These are phyloP conservation scores for Hemaris fuciformis DNA, from an alignment of 2,888 invertebrate genomes.

Conservation along the genomic window DNA sequence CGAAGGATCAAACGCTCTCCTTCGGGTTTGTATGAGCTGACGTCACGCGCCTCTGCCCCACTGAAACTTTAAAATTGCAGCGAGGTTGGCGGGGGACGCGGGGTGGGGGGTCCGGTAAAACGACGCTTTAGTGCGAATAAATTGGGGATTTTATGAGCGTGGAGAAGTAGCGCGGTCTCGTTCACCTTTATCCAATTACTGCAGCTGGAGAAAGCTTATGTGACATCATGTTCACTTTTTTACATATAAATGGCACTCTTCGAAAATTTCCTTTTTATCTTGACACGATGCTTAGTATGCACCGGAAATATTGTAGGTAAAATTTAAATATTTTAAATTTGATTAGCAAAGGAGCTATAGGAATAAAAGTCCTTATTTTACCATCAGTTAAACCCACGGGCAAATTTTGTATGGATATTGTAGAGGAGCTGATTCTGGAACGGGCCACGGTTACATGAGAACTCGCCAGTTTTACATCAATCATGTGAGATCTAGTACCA, in stretches of 20 bases:
- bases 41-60: not conserved
- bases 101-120: not conserved
- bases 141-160: constrained; percentile 8
- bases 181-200: constrained; percentile 7
- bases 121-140: constrained; percentile 8
- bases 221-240: not conserved
- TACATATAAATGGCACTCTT: not conserved
- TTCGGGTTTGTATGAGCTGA: not conserved
- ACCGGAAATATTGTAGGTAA: too few relatives aligned
- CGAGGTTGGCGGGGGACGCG: not conserved
- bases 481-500: too few relatives aligned
- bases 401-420: too few relatives aligned
- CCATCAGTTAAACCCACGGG: too few relatives aligned
- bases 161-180: constrained; percentile 3
- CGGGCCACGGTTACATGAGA: too few relatives aligned
- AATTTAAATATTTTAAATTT: too few relatives aligned
- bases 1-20: constrained; percentile 3
- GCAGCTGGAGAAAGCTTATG: not conserved
- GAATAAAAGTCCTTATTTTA: too few relatives aligned
- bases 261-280: not conserved
- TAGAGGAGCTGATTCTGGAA: too few relatives aligned
- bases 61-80: constrained; percentile 8
- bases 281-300: not conserved
- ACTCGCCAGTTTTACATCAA: too few relatives aligned
- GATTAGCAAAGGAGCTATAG: too few relatives aligned